Evolutionary conservation across 2,888 invertebrate species (phyloP).

Genomic region (Galerucella nymphaeae): DNA sequence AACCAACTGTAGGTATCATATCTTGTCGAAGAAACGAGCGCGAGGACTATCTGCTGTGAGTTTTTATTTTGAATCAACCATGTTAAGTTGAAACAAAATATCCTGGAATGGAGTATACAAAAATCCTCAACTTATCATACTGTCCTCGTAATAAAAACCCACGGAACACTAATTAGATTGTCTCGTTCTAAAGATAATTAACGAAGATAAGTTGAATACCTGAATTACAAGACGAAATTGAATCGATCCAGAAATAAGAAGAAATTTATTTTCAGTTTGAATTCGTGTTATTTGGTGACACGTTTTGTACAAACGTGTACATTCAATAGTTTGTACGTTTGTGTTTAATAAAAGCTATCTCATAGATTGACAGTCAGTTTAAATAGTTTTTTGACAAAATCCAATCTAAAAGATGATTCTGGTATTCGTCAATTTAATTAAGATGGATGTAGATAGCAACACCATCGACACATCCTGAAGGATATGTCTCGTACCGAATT

Average conservation of each 20-base stretch:
- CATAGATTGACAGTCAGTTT: neutral
- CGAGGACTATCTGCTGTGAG: too few species aligned
- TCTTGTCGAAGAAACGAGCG: too few species aligned
- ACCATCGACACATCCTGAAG: neutral
- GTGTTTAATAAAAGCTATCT: neutral
- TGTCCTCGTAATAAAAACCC: slow-evolving; percentile 11
- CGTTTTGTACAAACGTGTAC: neutral
- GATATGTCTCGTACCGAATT: slow-evolving; percentile 5
- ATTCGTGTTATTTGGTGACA: neutral
- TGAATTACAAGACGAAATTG: slow-evolving; percentile 47
- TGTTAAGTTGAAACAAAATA: too few species aligned
- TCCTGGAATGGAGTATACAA: too few species aligned
- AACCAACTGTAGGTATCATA: too few species aligned
- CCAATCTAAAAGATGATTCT: neutral
- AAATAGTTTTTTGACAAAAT: neutral
- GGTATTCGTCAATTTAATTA: neutral
- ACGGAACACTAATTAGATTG: slow-evolving; percentile 47
- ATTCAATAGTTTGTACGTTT: neutral
- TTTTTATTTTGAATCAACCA: too few species aligned
- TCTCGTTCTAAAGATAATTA: slow-evolving; percentile 56
- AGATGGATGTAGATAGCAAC: neutral
- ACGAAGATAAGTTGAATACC: slow-evolving; percentile 52
- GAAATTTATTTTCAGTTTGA: slow-evolving; percentile 16
- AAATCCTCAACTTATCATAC: neutral
- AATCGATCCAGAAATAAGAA: slow-evolving; percentile 31